Percentiles rank a stretch among this genome's conserved stretches.
Evolutionary conservation across 2,113 vertebrate species (phyloP).

Genomic region (Seriola aureovittata): DNA sequence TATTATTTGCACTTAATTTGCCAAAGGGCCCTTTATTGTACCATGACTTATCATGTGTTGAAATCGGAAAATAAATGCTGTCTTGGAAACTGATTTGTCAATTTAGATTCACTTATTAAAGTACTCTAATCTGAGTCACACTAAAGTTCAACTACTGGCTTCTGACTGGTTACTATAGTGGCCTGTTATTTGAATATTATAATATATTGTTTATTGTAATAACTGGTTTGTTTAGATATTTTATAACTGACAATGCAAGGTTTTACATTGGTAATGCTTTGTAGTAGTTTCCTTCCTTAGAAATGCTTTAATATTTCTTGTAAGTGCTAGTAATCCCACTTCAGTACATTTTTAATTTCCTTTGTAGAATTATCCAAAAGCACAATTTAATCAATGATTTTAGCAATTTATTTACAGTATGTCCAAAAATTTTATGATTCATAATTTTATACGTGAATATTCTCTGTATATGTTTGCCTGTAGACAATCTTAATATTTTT

Average conservation of each 20-base stretch:
- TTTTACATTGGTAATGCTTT: neutral
- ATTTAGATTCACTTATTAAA: neutral
- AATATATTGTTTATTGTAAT: neutral
- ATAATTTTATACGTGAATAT: too few relatives aligned
- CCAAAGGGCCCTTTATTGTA: neutral
- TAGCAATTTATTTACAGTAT: too few relatives aligned
- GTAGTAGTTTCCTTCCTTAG: neutral
- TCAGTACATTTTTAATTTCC: neutral
- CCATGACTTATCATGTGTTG: slow-evolving; percentile 9
- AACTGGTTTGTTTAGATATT: neutral
- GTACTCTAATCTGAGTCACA: neutral
- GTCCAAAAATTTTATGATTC: too few relatives aligned
- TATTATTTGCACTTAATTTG: slow-evolving; percentile 31
- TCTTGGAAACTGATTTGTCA: neutral
- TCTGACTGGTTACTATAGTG: neutral
- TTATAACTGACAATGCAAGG: neutral
- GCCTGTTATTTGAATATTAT: neutral
- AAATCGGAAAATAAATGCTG: slow-evolving; percentile 45
- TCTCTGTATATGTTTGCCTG: too few relatives aligned
- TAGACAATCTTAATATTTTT: too few relatives aligned
- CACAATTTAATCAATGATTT: neutral
- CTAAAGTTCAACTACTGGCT: neutral
- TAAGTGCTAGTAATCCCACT: neutral
- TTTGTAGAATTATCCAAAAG: too few relatives aligned
- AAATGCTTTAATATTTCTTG: neutral